Base-by-base conservation (phyloP, 2,113 vertebrate species). In the Papio anubis region DNA sequence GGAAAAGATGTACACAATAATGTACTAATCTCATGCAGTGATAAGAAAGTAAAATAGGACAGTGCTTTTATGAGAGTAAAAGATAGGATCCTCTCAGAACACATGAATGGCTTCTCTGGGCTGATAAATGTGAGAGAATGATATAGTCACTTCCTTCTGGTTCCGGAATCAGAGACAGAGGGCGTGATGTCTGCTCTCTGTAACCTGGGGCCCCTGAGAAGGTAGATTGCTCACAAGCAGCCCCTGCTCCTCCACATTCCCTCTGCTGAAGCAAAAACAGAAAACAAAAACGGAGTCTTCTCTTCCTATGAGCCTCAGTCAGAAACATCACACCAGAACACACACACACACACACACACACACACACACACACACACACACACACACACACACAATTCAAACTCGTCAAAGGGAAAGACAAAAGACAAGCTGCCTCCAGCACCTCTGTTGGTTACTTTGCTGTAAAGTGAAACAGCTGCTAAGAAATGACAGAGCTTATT, bases 401-500 rank as follows among this genome's bases (percentile, higher is more conserved):
- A 30, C 30, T 14, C 84, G 0, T 84, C 94, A 83, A 55, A 93
- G 82, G 61, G 8, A 80, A 76, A 91, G 50, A 97, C 90, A 72
- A 57, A 95, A 92, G 90, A 84, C 75, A 66, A 84, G 83, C 73
- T 59, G 55, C 55, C 0, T 8, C 73, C 88, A 18, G 12, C n/a
- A 32, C 61, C 66, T 82, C 88, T 88, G 94, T 83, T 59, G 90
- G 93, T 45, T 21, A 73, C 38, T 88, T 70, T 80, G 80, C 87
- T 82, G 18, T 43, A 68, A 97, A 81, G 79, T 7, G 79, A 90
- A 97, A 70, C 96, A 94, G 90, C 96, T 97, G 96, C 93, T 88
- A n/a, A 38, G 88, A 84, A 90, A 82, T 70, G 94, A 95, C 96
- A 93, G 78, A 45, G n/a, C 88, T 97, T 93, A 98, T 97, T 89